A percentile compares a stretch with the other conserved stretches of the same genome.
These are phyloP conservation scores for Drosophila putrida DNA, from an alignment of 2,888 invertebrate species.

Conservation along the genomic window DNA sequence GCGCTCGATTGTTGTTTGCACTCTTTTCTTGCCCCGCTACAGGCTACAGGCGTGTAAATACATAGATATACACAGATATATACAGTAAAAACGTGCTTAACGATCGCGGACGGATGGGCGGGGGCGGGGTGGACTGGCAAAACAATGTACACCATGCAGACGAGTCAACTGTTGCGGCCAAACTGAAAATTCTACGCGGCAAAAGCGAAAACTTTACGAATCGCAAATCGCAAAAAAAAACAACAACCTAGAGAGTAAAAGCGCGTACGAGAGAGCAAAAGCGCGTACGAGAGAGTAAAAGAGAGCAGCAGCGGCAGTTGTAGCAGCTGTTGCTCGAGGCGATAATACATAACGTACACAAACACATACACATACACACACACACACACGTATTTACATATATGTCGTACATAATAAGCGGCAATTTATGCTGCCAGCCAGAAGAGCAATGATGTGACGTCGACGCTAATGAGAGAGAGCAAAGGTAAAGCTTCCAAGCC, in stretches of 20 bases:
- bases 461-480: conserved; percentile 39
- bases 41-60: conserved; percentile 30
- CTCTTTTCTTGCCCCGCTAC: conserved; percentile 37
- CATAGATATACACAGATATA: conserved; percentile 27
- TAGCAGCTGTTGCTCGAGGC: conserved; percentile 65
- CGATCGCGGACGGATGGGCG: conserved; percentile 60
- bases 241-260: conserved; percentile 13
- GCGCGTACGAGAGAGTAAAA: conserved; percentile 13
- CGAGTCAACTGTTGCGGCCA: conserved; percentile 77
- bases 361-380: conserved; percentile 20
- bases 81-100: conserved; percentile 65
- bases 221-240: conserved; percentile 33
- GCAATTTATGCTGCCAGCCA: conserved; percentile 65
- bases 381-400: conserved; percentile 7
- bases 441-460: conserved; percentile 10
- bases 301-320: conserved; percentile 24
- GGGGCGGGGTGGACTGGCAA: conserved; percentile 28
- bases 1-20: conserved; percentile 45
- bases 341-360: conserved; percentile 50
- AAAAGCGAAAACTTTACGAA: conserved; percentile 59
- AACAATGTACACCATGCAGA: conserved; percentile 70
- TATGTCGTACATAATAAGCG: conserved; percentile 66
- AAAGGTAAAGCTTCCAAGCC: conserved; percentile 34
- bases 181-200: conserved; percentile 72
- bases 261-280: conserved; percentile 11